Base-by-base conservation (phyloP, 1,140 invertebrate genomes). In the Steinernema feltiae region DNA sequence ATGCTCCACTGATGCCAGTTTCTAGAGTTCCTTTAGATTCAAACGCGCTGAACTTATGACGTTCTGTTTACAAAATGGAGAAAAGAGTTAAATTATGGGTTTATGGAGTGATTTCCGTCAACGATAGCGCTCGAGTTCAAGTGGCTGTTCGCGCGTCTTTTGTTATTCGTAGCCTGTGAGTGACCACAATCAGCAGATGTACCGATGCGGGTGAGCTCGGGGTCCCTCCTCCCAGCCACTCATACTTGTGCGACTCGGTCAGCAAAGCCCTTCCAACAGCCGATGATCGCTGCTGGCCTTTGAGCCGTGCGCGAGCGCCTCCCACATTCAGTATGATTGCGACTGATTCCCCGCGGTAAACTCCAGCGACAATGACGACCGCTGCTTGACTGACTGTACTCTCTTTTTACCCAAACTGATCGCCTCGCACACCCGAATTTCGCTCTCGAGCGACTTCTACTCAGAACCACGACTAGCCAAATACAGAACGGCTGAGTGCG, bases 231-330 rank as follows among this genome's bases (percentile, higher is more conserved):
- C 53, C 53, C 53, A 27, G 53, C 24, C 15, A 63, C 53, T 63
- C 53, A 27, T 12, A 27, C 24, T 21, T 3, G 24, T 3, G 15
- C 53, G 53, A 3, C 7, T 63, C 53, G 53, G 53, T 63, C 53
- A 63, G 53, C 53, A 63, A 27, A 63, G 53, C 53, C 53, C 53
- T 15, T 63, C 53, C 53, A 63, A 63, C 53, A 63, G 53, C 24
- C 53, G 53, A 63, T 63, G 53, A 27, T 63, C 53, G 53, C 24
- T 63, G 53, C 53, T 63, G 53, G 53, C 53, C 53, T 63, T 63
- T 63, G 53, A 63, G 53, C 24, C 53, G 53, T 27, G 53, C 53
- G 53, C 53, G 15, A 63, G 53, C 53, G 53, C 53, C 53, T 63
- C 53, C 53, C 53, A 63, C 53, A 63, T 63, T 63, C 53, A 63